Evolutionary conservation across 2,888 invertebrate species (phyloP), one percentile per base, ranked within the genome.

Genomic region (Acronicta alni): DNA sequence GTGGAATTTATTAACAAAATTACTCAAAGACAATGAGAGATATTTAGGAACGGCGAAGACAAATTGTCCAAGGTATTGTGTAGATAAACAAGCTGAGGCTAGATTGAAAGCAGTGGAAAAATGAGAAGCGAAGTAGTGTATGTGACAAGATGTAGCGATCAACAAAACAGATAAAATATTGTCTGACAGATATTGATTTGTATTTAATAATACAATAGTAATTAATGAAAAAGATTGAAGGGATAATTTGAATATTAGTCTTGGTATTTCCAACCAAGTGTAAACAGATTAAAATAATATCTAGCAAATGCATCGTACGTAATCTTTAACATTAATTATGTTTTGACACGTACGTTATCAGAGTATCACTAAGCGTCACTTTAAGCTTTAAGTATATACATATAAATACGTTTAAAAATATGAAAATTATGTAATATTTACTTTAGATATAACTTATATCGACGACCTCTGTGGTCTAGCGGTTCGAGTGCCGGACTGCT

Each of bases 21-120:
- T 90, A 91, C 85, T 92, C 90, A 89, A 88, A 90, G 89, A 91
- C 91, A 92, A 91, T 89, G 89, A 87, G 85, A 84, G 87, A 90
- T 90, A 89, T 91, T 91, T 88, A 87, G 89, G 88, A 84, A 84
- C 83, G 85, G 86, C 82, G 84, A 89, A 90, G 90, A 92, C 89
- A 91, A 91, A 92, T 92, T 86, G 88, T 82, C 75, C 72, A 80
- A 83, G 83, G 84, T 83, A 88, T 89, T 90, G 88, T 88, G 80
- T 83, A 84, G 87, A 89, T 91, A 90, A 90, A 87, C 87, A 90
- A 82, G 80, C 80, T 72, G 80, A 69, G 74, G 81, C 77, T 78
- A 81, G 81, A 84, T 79, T 77, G 79, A 74, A 75, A 77, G 77
- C 80, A 79, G 81, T 76, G 79, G 85, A 88, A 84, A 85, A 84